Base-by-base conservation (phyloP, 35 echinoderm and acorn worm genomes). In the Antedon bifida region DNA sequence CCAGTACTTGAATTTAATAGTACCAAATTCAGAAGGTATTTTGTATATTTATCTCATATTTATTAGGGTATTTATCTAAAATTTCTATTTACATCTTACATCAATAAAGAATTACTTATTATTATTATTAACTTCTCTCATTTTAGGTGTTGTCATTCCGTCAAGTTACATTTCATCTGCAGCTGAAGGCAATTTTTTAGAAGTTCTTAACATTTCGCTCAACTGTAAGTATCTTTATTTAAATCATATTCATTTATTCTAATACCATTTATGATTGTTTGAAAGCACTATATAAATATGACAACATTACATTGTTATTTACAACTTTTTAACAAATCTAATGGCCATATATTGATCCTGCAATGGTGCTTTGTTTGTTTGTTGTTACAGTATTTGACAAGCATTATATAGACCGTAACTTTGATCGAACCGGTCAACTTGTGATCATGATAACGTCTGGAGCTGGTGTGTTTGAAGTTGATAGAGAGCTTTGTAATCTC, bases 341-440 rank as follows among this genome's bases (percentile, higher is more conserved):
- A 44, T 16, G 16, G 39, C 5, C 16, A 44, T 44, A 44, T 44
- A 44, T n/a, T 44, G 16, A 8, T 44, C 39, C 16, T 44, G 39
- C 39, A 8, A 44, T 44, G 39, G 5, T 16, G 16, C 16, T 8
- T 44, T 44, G 39, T 44, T 44, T 44, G n/a, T 19, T 64, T 64
- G 1, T 11, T 64, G 9, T 64, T 16, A 21, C 78, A 99, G 95
- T 99, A 45, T 99, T 99, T 88, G 95, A 99, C 73, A 99, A 99
- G 36, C 95, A 99, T 46, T 99, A 87, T 79, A 84, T 99, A 44
- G 89, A 99, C 82, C 88, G 95, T 46, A 99, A 99, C 56, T 99
- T 99, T 90, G 91, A 99, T 36, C 81, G 95, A 1, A 99, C 95
- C 0, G 95, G 95, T 34, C 95, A 99, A 85, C 84, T 99, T 26